These are phyloP conservation scores for Helleia helle DNA, from an alignment of 2,888 invertebrate genomes.

Conservation along the genomic window DNA sequence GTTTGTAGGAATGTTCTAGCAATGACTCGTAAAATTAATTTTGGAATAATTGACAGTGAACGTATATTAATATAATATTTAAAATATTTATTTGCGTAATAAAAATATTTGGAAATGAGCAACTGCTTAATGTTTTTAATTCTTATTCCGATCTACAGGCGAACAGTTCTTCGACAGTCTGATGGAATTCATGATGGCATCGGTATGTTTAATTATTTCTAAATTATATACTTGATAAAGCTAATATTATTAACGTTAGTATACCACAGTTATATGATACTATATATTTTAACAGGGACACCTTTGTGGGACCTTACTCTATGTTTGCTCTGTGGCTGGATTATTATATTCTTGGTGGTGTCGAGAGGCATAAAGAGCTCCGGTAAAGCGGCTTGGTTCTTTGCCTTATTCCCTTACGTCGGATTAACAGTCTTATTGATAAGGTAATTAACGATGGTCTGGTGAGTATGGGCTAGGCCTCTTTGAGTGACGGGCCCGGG, in stretches of 20 bases:
- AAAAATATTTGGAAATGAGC: no score
- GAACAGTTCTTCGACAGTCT: constrained; percentile 47
- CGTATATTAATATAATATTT: no score
- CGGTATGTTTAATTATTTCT: constrained; percentile 34
- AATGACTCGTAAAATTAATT: no score
- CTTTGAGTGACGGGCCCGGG: no score
- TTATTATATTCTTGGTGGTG: constrained; percentile 79
- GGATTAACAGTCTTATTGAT: constrained; percentile 84
- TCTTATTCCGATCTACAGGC: constrained; percentile 28
- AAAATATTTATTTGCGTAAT: no score
- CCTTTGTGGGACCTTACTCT: constrained; percentile 81
- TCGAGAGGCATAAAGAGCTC: constrained; percentile 84
- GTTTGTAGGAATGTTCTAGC: no score
- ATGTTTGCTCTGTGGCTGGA: constrained; percentile 79
- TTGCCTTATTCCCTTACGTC: constrained; percentile 90
- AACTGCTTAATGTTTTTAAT: not conserved
- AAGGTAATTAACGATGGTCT: no score
- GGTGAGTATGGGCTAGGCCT: no score
- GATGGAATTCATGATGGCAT: constrained; percentile 55
- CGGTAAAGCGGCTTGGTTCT: constrained; percentile 89
- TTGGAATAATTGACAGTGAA: no score
- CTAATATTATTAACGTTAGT: no score
- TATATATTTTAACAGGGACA: constrained; percentile 36
- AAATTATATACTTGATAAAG: not conserved
- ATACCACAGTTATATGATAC: no score